Conservation (phyloP, 2,113 vertebrate genomes). For the Hippocampus abdominalis region DNA sequence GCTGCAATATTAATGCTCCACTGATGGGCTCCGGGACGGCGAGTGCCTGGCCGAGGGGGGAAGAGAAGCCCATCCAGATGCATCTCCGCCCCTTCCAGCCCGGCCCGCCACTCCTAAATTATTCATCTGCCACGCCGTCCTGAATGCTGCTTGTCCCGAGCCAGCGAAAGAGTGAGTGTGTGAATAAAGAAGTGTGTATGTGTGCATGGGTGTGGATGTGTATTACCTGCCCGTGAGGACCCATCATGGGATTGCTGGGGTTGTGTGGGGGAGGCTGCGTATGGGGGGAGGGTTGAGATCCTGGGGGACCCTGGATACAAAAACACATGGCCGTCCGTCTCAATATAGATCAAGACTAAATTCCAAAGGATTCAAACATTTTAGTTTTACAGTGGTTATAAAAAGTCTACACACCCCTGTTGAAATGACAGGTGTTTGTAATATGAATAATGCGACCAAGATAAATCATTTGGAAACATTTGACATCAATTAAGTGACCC, state of each 20-base stretch:
- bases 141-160: slow-evolving; percentile 48
- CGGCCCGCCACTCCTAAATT: slow-evolving; percentile 67
- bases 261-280: slow-evolving; percentile 81
- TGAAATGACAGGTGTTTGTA: neutral
- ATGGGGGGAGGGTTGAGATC: slow-evolving; percentile 82
- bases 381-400: neutral
- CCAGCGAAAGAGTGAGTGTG: slow-evolving; percentile 13
- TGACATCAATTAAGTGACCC: neutral
- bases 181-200: slow-evolving; percentile 41
- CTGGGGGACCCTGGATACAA: slow-evolving; percentile 72
- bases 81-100: slow-evolving; percentile 63
- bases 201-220: slow-evolving; percentile 19
- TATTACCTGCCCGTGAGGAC: slow-evolving; percentile 82
- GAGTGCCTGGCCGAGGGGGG: slow-evolving; percentile 61
- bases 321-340: slow-evolving; percentile 35
- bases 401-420: neutral
- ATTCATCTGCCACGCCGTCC: slow-evolving; percentile 62
- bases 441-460: neutral
- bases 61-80: slow-evolving; percentile 58
- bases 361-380: neutral
- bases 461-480: neutral
- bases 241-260: slow-evolving; percentile 81
- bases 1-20: slow-evolving; percentile 74
- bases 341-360: slow-evolving; percentile 10
- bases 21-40: slow-evolving; percentile 70